Base-by-base conservation (phyloP, 2,797 vertebrate genomes). In the Danio kyathit region DNA sequence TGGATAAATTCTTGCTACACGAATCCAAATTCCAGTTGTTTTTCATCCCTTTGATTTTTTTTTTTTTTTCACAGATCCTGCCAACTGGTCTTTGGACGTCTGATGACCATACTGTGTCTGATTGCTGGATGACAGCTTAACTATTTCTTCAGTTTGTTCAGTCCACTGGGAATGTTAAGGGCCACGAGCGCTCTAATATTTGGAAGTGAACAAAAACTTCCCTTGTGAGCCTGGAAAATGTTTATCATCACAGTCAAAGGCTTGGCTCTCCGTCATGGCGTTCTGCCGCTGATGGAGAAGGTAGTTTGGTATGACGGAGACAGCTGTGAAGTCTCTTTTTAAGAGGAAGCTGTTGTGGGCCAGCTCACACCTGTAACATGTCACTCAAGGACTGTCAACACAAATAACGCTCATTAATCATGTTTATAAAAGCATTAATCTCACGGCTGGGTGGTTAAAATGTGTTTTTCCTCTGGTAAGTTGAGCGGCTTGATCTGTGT, bases 71-170 rank as follows among this genome's bases (percentile, higher is more conserved):
- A 84, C 91, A 90, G 90, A 90, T 91, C 86, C 87, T 86, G 73
- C 88, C 91, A 92, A 92, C 92, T 91, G 86, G 88, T 89, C 73
- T 88, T 41, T 83, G 73, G 88, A 82, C 84, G 90, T 89, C 86
- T 87, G 82, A 82, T 89, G 85, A 82, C 88, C 91, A 29, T 89
- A 88, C 89, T 92, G 83, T 91, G 90, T 92, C 89, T 87, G 81
- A 90, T 93, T 89, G 92, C 89, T 88, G 89, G 90, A 90, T 91
- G 93, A 94, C 93, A 95, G 94, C 92, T 93, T 93, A 94, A 94
- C 92, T 90, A 91, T 92, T 93, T 93, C 89, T 90, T 87, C 52
- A 79, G 86, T 56, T 84, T 76, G 66, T 80, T 84, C 77, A 56
- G 86, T 86, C 86, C 43, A 59, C 87, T 86, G 83, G 89, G 88